phyloP scores from a whole-genome alignment of 2,797 vertebrate species.

The Xenentodon cancila region DNA sequence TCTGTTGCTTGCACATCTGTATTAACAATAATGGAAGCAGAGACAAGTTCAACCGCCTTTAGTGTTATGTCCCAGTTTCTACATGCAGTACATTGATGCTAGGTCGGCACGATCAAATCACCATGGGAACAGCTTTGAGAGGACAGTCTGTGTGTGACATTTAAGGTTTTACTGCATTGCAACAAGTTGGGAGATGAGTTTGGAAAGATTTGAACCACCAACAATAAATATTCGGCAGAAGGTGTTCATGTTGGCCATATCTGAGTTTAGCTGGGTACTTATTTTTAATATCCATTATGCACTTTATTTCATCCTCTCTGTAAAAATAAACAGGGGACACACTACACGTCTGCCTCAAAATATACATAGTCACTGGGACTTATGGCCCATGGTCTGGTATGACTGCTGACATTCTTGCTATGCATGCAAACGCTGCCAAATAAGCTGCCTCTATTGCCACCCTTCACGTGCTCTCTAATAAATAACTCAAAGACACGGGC shows the following conservation, averaged over 20 bases:
- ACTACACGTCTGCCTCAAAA: not conserved
- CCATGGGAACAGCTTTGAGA: constrained; percentile 65
- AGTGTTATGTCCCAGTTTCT: constrained; percentile 53
- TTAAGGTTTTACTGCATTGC: not conserved
- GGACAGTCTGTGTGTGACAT: constrained; percentile 36
- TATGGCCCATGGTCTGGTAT: constrained; percentile 10
- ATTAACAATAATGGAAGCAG: constrained; percentile 9
- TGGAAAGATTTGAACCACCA: not conserved
- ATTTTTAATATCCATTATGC: not conserved
- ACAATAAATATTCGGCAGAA: not conserved
- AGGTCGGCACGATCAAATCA: constrained; percentile 33
- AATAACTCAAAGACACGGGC: too few relatives aligned
- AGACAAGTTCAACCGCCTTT: constrained; percentile 20
- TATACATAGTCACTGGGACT: constrained; percentile 6
- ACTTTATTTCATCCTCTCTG: constrained; percentile 1
- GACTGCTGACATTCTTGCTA: not conserved
- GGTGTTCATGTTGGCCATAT: not conserved
- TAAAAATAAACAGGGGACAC: constrained; percentile 8
- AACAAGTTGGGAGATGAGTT: constrained; percentile 5
- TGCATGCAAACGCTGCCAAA: too few relatives aligned
- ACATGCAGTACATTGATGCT: constrained; percentile 35
- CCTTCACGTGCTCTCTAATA: too few relatives aligned
- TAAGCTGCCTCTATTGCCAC: too few relatives aligned
- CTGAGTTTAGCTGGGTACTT: not conserved
- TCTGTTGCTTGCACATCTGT: constrained; percentile 6